phyloP scores from a whole-genome alignment of 37 sponge, comb jelly and placozoan species.

The Tethya wilhelma region DNA sequence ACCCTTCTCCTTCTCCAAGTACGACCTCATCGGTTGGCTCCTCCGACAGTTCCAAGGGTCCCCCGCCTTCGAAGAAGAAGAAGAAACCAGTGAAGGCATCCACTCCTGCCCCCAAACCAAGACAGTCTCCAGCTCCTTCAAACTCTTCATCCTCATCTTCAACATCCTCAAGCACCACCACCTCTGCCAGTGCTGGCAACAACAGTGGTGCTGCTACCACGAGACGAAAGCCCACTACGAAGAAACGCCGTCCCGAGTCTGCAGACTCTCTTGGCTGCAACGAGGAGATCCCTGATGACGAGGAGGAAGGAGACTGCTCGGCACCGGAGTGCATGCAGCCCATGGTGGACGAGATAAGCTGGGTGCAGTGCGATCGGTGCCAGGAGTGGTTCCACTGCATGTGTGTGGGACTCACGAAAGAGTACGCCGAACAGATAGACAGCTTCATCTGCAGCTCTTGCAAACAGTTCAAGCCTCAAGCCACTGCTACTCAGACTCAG shows the following conservation, averaged over 20 bases:
- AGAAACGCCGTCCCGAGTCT: too few relatives aligned
- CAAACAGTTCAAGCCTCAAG: constrained; percentile 8
- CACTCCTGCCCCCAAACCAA: constrained; percentile 1
- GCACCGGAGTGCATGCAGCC: constrained; percentile 75
- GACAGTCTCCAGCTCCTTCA: constrained; percentile 10
- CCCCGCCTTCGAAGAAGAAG: background rate
- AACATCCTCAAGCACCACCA: background rate
- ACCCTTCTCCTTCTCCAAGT: background rate
- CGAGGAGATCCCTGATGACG: constrained; percentile 49
- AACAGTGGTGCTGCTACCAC: too few relatives aligned
- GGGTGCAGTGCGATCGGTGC: constrained; percentile 96
- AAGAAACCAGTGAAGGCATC: background rate
- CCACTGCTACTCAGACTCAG: too few relatives aligned
- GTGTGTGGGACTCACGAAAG: constrained; percentile 82
- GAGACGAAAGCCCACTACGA: too few relatives aligned
- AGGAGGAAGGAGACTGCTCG: constrained; percentile 72
- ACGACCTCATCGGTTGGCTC: background rate
- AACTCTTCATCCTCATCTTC: background rate
- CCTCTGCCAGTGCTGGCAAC: background rate
- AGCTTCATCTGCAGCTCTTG: constrained; percentile 73
- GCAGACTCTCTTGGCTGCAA: constrained; percentile 40
- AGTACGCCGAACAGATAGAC: constrained; percentile 80
- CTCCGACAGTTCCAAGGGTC: background rate
- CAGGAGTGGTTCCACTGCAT: constrained; percentile 91
- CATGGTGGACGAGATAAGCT: constrained; percentile 71